Evolutionary conservation across 2,888 invertebrate genomes (phyloP), one percentile per base, ranked within the genome.

Genomic region (Pasiphila rectangulata): DNA sequence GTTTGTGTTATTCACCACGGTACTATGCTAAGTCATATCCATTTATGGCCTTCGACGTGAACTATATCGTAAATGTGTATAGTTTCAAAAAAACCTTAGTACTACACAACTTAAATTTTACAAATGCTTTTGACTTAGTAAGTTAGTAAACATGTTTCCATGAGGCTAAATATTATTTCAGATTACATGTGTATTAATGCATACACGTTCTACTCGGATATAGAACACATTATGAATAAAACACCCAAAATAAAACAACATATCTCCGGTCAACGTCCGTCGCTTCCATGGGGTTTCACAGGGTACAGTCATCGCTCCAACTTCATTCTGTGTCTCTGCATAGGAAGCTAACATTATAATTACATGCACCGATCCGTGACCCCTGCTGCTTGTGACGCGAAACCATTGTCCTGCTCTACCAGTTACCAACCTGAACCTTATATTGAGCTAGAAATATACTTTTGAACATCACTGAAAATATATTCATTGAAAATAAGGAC

Each of bases 321-420:
- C 35, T 47, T 41, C 20, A 44, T 44, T 50, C 30, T 38, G 16
- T 36, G 32, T 35, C 36, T 41, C 15, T 36, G 32, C 38, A 44
- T 42, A 42, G 38, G 19, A 37, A 64, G 53, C 67, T 69, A 63
- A 63, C 68, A 70, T 69, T 61, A 63, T 61, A 66, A 71, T 69
- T 51, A 61, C 41, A 67, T 64, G 66, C 69, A 72, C 51, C 70
- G 60, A 63, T 51, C 64, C 72, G 66, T 69, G 62, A 71, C 71
- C 70, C 69, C 63, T 68, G 64, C 57, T 64, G 66, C 68, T 64
- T 64, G 63, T 68, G 68, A 67, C 67, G 69, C 67, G 59, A 64
- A 66, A 66, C 59, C 58, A 75, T 79, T 78, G 79, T 79, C 69
- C 65, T 64, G 63, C 46, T 67, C 67, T 67, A 69, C 64, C 67